Percentiles rank a stretch among this genome's conserved stretches.
phyloP scores from a whole-genome alignment of 2,797 vertebrate genomes.

The Ceyx erithaca region DNA sequence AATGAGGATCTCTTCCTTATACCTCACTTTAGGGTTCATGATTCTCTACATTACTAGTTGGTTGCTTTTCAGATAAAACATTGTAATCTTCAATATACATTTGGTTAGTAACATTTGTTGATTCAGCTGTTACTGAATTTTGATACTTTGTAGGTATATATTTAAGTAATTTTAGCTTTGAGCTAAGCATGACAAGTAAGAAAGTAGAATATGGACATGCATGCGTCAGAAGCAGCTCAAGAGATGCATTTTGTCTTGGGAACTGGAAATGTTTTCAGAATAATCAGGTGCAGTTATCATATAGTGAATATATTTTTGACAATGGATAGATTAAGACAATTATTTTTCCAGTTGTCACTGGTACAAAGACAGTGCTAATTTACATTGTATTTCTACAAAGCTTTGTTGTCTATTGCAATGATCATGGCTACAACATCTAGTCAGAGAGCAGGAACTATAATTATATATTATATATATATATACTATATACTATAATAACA shows the following conservation, averaged over 20 bases:
- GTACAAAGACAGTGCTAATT: not conserved
- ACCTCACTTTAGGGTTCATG: not conserved
- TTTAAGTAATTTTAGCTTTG: not conserved
- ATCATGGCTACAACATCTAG: not conserved
- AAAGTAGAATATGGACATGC: not conserved
- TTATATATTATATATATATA: too few species aligned
- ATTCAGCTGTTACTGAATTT: not conserved
- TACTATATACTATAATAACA: too few species aligned
- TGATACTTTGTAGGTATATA: not conserved
- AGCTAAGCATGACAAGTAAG: not conserved
- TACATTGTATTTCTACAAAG: not conserved
- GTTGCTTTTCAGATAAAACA: not conserved
- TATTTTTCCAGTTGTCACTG: not conserved
- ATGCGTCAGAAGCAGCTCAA: not conserved
- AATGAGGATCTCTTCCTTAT: not conserved
- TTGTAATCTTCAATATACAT: not conserved
- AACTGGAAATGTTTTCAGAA: not conserved
- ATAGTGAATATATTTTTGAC: not conserved
- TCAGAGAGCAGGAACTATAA: not conserved
- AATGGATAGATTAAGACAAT: not conserved
- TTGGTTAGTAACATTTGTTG: not conserved
- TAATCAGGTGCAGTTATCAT: not conserved
- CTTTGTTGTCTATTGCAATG: not conserved
- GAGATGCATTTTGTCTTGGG: not conserved
- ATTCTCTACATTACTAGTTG: not conserved